Base-by-base conservation (phyloP, 1,140 invertebrate genomes). In the Gryllus bimaculatus region DNA sequence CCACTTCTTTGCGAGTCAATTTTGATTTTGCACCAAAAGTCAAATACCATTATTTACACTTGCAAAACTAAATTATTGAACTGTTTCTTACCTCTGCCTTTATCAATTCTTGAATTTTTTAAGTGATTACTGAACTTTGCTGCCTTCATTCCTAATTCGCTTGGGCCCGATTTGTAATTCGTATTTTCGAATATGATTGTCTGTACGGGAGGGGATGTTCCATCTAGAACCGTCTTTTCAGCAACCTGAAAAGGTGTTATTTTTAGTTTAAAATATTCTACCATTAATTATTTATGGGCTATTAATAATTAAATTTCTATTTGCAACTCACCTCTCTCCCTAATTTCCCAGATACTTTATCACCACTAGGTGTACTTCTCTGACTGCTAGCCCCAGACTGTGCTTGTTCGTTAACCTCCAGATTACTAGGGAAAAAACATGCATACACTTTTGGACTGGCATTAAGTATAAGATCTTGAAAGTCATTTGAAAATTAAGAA, bases 151-250 rank as follows among this genome's bases (percentile, higher is more conserved):
- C 84, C 87, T 81, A 87, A 82, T 80, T 84, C 80, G 83, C 88
- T 90, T 82, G 83, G 90, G 83, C 85, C 85, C 79, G 91, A 90
- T 86, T 94, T 93, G 83, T 94, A 96, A 84, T 96, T 96, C 0
- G 94, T 96, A 85, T 96, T 96, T 84, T 96, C 95, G 84, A 96
- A 96, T 79, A 96, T 95, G 54, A 96, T 92, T 0, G 95, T 96
- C 83, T 95, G 93, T 18, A 96, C 93, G 0, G 94, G 93, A 2
- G 93, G 90, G 8, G 91, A 92, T 0, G 91, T 88, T 8, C 92
- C 91, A 84, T 94, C 93, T n/a, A 91, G 83, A 26, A 91, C 88
- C 78, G 88, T 88, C 82, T 88, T 89, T n/a, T 90, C 89, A 47
- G 84, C 78, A 79, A 86, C 84, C 87, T 89, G 82, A 76, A 81